Evolutionary conservation across 2,888 invertebrate species (phyloP).

Genomic region (Brenthis hecate): DNA sequence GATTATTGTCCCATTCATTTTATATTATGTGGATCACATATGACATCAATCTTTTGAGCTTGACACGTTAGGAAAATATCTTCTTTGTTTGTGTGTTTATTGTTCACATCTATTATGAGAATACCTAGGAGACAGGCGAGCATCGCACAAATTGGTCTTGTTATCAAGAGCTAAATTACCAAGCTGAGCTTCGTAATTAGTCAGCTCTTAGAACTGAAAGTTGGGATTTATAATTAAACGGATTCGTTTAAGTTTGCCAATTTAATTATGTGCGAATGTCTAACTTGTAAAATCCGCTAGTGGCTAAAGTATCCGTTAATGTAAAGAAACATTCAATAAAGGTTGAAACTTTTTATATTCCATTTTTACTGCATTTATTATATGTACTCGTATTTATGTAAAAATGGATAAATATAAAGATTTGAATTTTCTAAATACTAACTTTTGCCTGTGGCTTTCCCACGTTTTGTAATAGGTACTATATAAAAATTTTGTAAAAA

Average conservation of each 20-base stretch:
- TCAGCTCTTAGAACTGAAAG: conserved; percentile 51
- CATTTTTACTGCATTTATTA: too few species aligned
- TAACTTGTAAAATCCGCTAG: conserved; percentile 18
- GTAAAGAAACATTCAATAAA: too few species aligned
- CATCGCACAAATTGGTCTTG: conserved; percentile 33
- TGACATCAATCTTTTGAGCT: too few species aligned
- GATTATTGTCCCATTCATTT: too few species aligned
- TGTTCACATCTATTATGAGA: neutral
- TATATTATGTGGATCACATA: too few species aligned
- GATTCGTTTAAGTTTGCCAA: conserved; percentile 60
- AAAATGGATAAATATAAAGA: too few species aligned
- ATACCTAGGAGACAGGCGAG: conserved; percentile 25
- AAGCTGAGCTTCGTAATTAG: conserved; percentile 54
- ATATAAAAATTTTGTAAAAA: too few species aligned
- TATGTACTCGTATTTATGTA: too few species aligned
- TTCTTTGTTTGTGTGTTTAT: neutral
- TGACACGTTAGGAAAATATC: neutral
- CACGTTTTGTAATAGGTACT: too few species aligned
- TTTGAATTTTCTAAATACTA: too few species aligned
- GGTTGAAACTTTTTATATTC: too few species aligned
- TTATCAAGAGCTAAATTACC: conserved; percentile 45
- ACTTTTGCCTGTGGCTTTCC: too few species aligned
- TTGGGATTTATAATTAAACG: conserved; percentile 60
- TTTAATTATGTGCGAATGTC: conserved; percentile 49
- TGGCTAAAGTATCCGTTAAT: neutral